Evolutionary conservation across 2,113 vertebrate genomes (phyloP).

Genomic region (Halcyon malimbica): DNA sequence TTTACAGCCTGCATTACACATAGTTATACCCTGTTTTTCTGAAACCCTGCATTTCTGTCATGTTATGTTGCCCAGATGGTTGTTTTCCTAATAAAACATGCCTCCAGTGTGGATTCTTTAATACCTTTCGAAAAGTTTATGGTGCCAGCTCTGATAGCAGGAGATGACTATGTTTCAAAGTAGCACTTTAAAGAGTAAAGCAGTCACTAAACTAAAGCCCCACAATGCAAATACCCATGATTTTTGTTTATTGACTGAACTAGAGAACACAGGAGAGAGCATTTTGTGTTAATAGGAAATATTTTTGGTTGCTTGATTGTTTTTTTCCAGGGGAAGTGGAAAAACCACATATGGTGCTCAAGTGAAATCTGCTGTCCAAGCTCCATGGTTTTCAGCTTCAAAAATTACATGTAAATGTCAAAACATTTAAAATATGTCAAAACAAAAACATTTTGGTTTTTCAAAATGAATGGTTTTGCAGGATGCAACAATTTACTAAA

Average conservation of each 20-base stretch:
- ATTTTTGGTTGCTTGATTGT: neutral
- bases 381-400: neutral
- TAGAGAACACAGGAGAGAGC: neutral
- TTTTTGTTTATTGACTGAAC: neutral
- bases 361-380: constrained; percentile 24
- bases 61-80: neutral
- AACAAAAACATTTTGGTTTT: neutral
- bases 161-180: neutral
- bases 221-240: neutral
- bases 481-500: neutral
- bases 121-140: neutral
- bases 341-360: neutral
- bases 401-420: neutral
- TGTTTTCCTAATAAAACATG: neutral
- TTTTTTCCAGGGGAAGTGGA: neutral
- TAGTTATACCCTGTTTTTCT: neutral
- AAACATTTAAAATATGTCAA: constrained; percentile 43
- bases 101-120: neutral
- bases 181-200: neutral
- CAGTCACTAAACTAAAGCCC: neutral
- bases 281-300: neutral
- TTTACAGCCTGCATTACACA: fast-evolving
- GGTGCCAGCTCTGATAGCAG: neutral
- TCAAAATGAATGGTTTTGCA: neutral
- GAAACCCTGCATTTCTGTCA: neutral